phyloP scores from a whole-genome alignment of 2,113 vertebrate genomes.

The Zapornia atra region DNA sequence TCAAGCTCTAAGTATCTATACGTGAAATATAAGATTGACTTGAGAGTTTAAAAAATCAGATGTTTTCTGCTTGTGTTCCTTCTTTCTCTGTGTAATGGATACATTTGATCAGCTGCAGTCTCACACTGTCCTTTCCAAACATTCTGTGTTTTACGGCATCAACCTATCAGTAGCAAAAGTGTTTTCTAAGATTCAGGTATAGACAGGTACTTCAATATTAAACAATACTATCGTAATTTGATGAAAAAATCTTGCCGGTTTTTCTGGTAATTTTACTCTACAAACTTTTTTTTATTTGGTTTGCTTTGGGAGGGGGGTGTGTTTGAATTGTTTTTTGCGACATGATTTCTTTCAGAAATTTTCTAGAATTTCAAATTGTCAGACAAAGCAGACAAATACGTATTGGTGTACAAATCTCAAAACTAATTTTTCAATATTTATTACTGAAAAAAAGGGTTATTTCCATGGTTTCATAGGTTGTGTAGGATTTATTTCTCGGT shows the following conservation, averaged over 20 bases:
- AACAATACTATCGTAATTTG: neutral
- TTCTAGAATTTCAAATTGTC: neutral
- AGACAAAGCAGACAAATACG: neutral
- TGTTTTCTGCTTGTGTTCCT: neutral
- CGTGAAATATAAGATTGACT: neutral
- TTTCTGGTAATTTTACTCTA: neutral
- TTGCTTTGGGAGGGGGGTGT: too few species aligned
- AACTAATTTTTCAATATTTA: neutral
- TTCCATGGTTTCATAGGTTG: neutral
- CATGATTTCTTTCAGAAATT: neutral
- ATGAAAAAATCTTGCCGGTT: neutral
- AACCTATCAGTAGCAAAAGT: neutral
- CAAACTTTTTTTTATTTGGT: neutral
- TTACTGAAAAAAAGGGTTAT: neutral
- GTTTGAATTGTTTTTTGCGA: neutral
- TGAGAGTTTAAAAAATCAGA: neutral
- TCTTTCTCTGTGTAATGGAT: neutral
- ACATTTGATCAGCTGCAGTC: neutral
- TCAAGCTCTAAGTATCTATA: neutral
- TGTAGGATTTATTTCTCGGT: neutral
- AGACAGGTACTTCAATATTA: neutral
- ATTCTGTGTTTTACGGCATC: neutral
- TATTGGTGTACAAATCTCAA: neutral
- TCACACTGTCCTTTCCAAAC: neutral
- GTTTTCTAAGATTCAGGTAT: neutral